Evolutionary conservation across 2,888 invertebrate genomes (phyloP).

Genomic region (Melinaea menophilus): DNA sequence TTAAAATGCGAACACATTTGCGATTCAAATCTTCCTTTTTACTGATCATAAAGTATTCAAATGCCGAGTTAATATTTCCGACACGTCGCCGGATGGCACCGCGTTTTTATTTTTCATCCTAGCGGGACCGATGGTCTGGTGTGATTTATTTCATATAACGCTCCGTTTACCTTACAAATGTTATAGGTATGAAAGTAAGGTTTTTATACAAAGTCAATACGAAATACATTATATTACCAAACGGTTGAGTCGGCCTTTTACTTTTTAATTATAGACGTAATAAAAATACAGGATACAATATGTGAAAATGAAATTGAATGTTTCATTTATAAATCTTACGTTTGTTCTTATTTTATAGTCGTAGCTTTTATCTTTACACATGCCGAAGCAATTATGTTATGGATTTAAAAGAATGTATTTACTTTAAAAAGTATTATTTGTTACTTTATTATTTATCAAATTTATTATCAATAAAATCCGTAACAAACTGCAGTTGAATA

Average conservation of each 20-base stretch:
- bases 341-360: no score
- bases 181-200: constrained; percentile 7
- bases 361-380: no score
- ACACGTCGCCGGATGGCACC: constrained; percentile 58
- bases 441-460: background rate
- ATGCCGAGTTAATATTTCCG: constrained; percentile 72
- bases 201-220: background rate
- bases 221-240: no score
- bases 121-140: constrained; percentile 38
- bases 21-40: constrained; percentile 73
- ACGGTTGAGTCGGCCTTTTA: no score
- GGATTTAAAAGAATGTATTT: no score
- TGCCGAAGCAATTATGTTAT: no score
- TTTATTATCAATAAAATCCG: background rate
- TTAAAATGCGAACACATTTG: constrained; percentile 74
- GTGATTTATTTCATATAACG: constrained; percentile 52
- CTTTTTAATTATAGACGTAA: no score
- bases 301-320: no score
- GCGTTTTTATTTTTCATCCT: constrained; percentile 44
- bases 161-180: constrained; percentile 38
- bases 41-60: constrained; percentile 76
- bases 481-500: constrained; percentile 6
- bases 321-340: no score
- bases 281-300: no score
- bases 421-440: no score